Evolutionary conservation across 53 echinoderm and acorn worm genomes (phyloP).

Genomic region (Actinopyga echinites): DNA sequence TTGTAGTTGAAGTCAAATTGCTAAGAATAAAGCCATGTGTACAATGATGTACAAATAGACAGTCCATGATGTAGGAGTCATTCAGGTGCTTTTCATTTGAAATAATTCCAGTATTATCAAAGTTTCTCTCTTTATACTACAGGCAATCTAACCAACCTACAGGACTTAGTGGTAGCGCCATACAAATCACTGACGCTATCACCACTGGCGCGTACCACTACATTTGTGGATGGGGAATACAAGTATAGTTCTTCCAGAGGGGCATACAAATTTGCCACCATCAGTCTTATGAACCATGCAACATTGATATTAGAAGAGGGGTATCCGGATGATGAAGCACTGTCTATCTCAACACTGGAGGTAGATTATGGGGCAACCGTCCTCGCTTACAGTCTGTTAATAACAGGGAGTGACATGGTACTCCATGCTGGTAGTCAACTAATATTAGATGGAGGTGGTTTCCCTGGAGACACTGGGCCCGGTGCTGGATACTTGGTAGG

Average conservation of each 20-base stretch:
- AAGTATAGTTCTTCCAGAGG: slow-evolving; percentile 73
- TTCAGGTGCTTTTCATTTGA: too few relatives aligned
- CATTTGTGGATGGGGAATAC: slow-evolving; percentile 73
- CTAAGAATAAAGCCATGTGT: too few relatives aligned
- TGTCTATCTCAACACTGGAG: slow-evolving; percentile 75
- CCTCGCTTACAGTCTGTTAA: slow-evolving; percentile 36
- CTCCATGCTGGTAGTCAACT: slow-evolving; percentile 78
- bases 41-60: too few relatives aligned
- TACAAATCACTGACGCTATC: slow-evolving; percentile 71
- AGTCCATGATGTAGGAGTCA: too few relatives aligned
- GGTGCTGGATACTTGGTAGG: slow-evolving; percentile 72
- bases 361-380: slow-evolving; percentile 68
- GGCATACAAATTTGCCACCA: slow-evolving; percentile 74
- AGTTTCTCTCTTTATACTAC: not conserved
- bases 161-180: slow-evolving; percentile 74
- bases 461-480: slow-evolving; percentile 41
- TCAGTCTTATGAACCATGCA: slow-evolving; percentile 65
- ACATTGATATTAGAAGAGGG: slow-evolving; percentile 55
- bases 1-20: too few relatives aligned
- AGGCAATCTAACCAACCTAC: slow-evolving; percentile 90
- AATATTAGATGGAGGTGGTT: slow-evolving; percentile 74
- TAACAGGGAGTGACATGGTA: slow-evolving; percentile 71
- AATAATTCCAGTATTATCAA: too few relatives aligned
- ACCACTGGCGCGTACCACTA: slow-evolving; percentile 70
- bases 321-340: not conserved